These are phyloP conservation scores for Brachionus sp. DNA, from an alignment of 1,140 invertebrate genomes.

Conservation along the genomic window DNA sequence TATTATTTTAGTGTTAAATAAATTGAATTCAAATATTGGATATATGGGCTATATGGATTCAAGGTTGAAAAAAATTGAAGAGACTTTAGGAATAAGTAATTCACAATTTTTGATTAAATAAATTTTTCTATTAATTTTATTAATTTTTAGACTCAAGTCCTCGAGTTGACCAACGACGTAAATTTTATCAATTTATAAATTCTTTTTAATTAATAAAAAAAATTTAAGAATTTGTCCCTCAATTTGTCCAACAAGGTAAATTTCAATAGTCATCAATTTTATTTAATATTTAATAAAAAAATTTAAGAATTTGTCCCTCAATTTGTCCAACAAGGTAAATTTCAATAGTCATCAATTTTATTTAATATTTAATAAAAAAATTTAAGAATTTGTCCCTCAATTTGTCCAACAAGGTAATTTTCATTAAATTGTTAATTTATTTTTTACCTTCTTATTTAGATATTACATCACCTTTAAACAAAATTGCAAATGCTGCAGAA, in stretches of 20 bases:
- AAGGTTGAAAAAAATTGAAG: background rate
- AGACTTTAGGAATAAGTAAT: background rate
- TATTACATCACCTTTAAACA: background rate
- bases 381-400: background rate
- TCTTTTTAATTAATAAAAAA: too few species aligned
- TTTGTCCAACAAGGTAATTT: background rate
- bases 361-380: background rate
- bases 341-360: too few species aligned
- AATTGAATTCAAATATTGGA: background rate
- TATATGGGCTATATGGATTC: background rate
- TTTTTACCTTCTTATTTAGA: background rate
- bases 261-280: too few species aligned
- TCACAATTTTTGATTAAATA: background rate
- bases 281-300: too few species aligned
- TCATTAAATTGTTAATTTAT: background rate
- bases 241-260: too few species aligned
- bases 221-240: too few species aligned
- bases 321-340: too few species aligned
- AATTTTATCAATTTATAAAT: background rate
- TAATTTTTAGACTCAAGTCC: background rate
- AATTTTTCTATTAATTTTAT: background rate
- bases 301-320: too few species aligned
- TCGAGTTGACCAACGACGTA: background rate
- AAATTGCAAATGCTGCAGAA: background rate
- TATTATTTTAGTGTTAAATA: background rate